phyloP scores from a whole-genome alignment of 2,113 vertebrate species.

The Catagonus wagneri region DNA sequence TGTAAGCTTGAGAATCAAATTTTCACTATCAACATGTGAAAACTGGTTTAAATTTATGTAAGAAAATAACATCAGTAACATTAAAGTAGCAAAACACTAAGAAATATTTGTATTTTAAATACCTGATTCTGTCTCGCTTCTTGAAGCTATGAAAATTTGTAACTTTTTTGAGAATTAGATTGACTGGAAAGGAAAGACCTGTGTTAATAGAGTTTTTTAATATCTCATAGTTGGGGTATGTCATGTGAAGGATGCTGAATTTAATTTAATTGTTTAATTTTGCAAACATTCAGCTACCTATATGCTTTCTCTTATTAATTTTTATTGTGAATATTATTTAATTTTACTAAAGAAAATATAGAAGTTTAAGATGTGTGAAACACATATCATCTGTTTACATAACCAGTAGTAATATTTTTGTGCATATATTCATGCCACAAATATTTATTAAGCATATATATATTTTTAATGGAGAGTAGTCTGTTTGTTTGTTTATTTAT shows the following conservation, averaged over 20 bases:
- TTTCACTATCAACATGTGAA: neutral
- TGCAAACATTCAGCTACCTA: neutral
- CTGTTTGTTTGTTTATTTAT: no score
- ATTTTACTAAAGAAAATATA: neutral
- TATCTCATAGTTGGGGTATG: neutral
- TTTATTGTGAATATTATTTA: slow-evolving; percentile 32
- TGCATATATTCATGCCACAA: neutral
- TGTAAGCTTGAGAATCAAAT: neutral
- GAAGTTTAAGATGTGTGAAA: slow-evolving; percentile 6
- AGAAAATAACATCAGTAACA: neutral
- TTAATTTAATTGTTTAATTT: neutral
- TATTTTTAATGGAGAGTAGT: neutral
- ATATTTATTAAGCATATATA: neutral
- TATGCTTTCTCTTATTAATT: neutral
- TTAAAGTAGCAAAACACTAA: neutral
- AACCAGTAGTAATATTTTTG: neutral
- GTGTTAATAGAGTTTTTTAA: neutral
- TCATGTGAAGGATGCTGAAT: neutral
- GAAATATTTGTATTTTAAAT: neutral
- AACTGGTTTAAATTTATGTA: slow-evolving; percentile 14
- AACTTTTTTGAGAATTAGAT: slow-evolving; percentile 53
- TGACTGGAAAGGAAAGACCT: slow-evolving; percentile 24
- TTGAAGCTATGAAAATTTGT: slow-evolving; percentile 15
- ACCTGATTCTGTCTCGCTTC: neutral
- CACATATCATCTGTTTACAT: neutral